Evolutionary conservation across 2,113 vertebrate species (phyloP).

Genomic region (Gymnarchus niloticus): DNA sequence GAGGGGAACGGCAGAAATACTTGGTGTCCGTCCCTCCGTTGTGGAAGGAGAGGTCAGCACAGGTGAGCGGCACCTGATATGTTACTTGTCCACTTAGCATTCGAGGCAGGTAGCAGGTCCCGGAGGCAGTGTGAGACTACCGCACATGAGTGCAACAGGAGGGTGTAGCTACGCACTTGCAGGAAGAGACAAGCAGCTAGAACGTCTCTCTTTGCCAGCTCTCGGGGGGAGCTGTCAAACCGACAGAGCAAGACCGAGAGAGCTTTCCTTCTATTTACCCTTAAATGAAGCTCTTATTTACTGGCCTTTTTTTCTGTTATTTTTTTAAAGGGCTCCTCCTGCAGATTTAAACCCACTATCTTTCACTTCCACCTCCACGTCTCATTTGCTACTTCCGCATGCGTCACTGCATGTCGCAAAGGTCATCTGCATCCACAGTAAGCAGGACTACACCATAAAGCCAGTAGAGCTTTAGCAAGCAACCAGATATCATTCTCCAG

Average conservation of each 20-base stretch:
- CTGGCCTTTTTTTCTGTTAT: not conserved
- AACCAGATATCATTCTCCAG: not conserved
- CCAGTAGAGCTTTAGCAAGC: not conserved
- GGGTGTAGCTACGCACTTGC: not conserved
- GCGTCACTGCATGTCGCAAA: not conserved
- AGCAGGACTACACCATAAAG: not conserved
- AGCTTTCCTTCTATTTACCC: not conserved
- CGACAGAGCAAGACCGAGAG: not conserved
- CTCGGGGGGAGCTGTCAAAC: not conserved
- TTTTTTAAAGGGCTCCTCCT: not conserved
- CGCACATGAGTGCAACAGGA: not conserved
- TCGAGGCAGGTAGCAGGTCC: slow-evolving; percentile 5
- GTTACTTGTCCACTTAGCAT: slow-evolving; percentile 8
- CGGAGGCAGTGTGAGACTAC: not conserved
- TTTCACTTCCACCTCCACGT: not conserved
- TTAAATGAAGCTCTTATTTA: not conserved
- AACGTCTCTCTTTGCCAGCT: not conserved
- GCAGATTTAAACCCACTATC: not conserved
- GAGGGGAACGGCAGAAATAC: not conserved
- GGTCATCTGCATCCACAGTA: not conserved
- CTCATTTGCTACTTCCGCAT: not conserved
- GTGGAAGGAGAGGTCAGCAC: not conserved
- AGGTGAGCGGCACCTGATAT: not conserved
- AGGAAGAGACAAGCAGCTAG: not conserved
- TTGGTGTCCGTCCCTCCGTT: too few relatives aligned